Evolutionary conservation across 2,113 vertebrate species (phyloP).

Genomic region (Ifrita kowaldi): DNA sequence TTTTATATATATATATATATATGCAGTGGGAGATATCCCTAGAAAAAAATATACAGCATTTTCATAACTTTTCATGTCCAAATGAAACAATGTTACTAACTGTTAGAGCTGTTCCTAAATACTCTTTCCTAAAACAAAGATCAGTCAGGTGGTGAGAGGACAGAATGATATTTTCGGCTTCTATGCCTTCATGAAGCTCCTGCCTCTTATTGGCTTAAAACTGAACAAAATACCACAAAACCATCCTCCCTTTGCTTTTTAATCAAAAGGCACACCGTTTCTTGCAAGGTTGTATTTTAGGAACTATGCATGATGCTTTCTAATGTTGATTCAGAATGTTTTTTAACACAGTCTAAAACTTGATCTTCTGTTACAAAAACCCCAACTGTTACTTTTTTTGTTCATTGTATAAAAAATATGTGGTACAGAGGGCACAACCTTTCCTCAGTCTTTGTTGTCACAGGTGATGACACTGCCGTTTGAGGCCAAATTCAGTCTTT

Average conservation of each 20-base stretch:
- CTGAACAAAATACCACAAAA: conserved; percentile 50
- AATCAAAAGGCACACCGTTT: conserved; percentile 40
- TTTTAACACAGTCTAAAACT: not conserved
- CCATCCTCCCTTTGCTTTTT: conserved; percentile 6
- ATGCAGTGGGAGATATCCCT: not conserved
- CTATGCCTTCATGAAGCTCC: conserved; percentile 20
- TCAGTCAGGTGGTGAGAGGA: not conserved
- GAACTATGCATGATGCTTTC: not conserved
- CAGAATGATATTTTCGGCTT: not conserved
- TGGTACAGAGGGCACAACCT: not conserved
- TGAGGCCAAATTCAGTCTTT: not conserved
- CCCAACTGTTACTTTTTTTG: not conserved
- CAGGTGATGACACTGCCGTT: not conserved
- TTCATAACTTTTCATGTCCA: not conserved
- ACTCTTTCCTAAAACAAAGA: not conserved
- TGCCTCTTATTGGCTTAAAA: conserved; percentile 37
- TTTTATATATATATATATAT: too few relatives aligned
- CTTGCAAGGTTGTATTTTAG: not conserved
- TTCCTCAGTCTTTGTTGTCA: not conserved
- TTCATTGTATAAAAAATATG: not conserved
- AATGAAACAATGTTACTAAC: conserved; percentile 1
- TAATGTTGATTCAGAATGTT: conserved; percentile 20
- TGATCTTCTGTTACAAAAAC: not conserved
- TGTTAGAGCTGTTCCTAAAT: not conserved
- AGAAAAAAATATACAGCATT: not conserved